Evolutionary conservation across 2,888 invertebrate genomes (phyloP).

Genomic region (Hydrotaea diabolus): DNA sequence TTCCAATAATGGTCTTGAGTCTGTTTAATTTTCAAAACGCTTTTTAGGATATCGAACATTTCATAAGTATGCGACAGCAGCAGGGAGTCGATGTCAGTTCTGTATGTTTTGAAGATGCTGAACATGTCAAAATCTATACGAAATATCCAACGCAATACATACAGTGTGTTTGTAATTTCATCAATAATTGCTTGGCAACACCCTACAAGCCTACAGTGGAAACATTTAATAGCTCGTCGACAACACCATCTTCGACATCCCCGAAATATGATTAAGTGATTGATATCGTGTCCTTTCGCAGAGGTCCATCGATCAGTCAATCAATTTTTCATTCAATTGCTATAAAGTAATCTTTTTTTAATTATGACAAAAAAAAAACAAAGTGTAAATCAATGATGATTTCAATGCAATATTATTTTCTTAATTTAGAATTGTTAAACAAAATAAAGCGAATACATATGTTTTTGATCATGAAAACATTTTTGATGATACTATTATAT

Average conservation of each 20-base stretch:
- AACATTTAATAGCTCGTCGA: conserved; percentile 48
- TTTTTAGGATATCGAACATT: conserved; percentile 85
- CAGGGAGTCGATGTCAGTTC: conserved; percentile 84
- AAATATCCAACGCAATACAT: conserved; percentile 85
- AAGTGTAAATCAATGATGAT: conserved; percentile 42
- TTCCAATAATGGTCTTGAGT: neutral
- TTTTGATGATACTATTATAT: too few species aligned
- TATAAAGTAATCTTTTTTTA: conserved; percentile 11
- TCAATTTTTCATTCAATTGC: conserved; percentile 22
- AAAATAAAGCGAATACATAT: too few species aligned
- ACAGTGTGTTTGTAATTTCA: conserved; percentile 83
- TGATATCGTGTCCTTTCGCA: conserved; percentile 14
- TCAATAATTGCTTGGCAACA: conserved; percentile 82
- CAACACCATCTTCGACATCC: conserved; percentile 60
- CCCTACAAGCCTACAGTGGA: conserved; percentile 67
- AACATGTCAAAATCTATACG: conserved; percentile 88
- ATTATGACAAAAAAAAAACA: conserved; percentile 19
- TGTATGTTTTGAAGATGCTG: conserved; percentile 86
- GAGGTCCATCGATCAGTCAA: neutral
- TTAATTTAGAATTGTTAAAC: too few species aligned
- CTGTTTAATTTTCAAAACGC: neutral
- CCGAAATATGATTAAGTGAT: conserved; percentile 63
- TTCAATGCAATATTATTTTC: conserved; percentile 21
- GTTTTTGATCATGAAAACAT: too few species aligned
- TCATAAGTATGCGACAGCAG: conserved; percentile 83